Evolutionary conservation across 1,140 invertebrate genomes (phyloP).

Genomic region (Papilio polyxenes): DNA sequence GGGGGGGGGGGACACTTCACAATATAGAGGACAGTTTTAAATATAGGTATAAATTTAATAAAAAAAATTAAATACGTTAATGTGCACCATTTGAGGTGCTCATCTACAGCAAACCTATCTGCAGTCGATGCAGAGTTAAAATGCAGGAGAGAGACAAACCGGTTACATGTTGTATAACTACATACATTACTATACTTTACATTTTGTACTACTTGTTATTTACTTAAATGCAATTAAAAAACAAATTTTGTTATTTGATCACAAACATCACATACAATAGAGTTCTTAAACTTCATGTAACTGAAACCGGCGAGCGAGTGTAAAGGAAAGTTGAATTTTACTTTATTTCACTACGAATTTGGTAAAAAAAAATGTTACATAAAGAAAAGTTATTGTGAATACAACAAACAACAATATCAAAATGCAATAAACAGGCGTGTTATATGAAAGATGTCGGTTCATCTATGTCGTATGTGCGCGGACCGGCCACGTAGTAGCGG

Average conservation of each 20-base stretch:
- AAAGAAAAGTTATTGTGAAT: background rate
- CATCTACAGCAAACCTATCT: no score
- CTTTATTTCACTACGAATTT: background rate
- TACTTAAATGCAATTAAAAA: background rate
- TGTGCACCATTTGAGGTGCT: no score
- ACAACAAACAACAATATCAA: background rate
- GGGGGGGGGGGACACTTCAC: no score
- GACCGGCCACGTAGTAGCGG: constrained; percentile 68
- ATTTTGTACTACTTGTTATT: background rate
- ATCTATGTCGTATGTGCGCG: constrained; percentile 84
- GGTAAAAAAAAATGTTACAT: background rate
- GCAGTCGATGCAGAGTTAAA: no score
- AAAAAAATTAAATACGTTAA: no score
- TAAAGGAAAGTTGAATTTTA: background rate
- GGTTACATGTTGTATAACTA: no score
- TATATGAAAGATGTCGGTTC: constrained; percentile 73
- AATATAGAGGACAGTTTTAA: no score
- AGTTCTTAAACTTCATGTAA: background rate
- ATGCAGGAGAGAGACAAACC: no score
- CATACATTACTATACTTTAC: no score
- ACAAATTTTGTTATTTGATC: background rate
- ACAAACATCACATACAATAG: background rate
- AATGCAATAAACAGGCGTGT: background rate
- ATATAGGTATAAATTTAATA: no score
- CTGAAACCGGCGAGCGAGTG: no score